Conservation (phyloP, 1,140 invertebrate genomes). For the Drosophila sucinea region DNA sequence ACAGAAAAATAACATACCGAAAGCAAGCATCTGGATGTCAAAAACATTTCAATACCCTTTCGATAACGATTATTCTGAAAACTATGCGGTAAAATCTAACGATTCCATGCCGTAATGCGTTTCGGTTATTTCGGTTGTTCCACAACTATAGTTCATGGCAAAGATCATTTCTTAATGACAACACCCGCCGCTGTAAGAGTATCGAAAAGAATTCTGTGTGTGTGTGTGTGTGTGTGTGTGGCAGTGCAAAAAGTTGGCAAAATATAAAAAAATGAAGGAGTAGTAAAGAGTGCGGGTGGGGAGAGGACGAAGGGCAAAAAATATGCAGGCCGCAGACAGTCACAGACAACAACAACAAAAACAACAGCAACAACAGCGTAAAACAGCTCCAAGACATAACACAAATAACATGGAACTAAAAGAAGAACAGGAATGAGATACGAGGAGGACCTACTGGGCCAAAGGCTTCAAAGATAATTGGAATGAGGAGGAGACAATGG, state of each 20-base stretch:
- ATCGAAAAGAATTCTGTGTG: slow-evolving; percentile 36
- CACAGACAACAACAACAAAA: slow-evolving; percentile 46
- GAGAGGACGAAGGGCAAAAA: slow-evolving; percentile 47
- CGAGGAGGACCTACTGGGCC: neutral
- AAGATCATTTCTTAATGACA: neutral
- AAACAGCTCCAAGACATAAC: slow-evolving; percentile 18
- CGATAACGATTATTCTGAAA: neutral
- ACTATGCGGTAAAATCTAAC: too few species aligned
- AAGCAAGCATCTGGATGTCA: neutral
- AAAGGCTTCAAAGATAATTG: slow-evolving; percentile 43
- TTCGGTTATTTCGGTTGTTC: too few species aligned
- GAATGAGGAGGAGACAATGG: slow-evolving; percentile 6
- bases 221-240: neutral
- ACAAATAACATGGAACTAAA: slow-evolving; percentile 32
- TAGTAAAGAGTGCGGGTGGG: slow-evolving; percentile 23
- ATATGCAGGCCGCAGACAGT: slow-evolving; percentile 75
- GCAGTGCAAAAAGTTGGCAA: slow-evolving; percentile 67
- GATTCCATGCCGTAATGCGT: too few species aligned
- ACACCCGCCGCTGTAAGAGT: neutral
- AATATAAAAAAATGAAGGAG: slow-evolving; percentile 51
- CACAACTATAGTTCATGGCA: neutral
- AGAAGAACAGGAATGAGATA: slow-evolving; percentile 27
- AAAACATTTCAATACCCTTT: too few species aligned
- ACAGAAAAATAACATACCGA: slow-evolving; percentile 20
- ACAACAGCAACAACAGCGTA: slow-evolving; percentile 16